Percentiles rank a stretch among this genome's conserved stretches.
These are phyloP conservation scores for Basileuterus tristriatus DNA, from an alignment of 2,797 vertebrate species.

Conservation along the genomic window DNA sequence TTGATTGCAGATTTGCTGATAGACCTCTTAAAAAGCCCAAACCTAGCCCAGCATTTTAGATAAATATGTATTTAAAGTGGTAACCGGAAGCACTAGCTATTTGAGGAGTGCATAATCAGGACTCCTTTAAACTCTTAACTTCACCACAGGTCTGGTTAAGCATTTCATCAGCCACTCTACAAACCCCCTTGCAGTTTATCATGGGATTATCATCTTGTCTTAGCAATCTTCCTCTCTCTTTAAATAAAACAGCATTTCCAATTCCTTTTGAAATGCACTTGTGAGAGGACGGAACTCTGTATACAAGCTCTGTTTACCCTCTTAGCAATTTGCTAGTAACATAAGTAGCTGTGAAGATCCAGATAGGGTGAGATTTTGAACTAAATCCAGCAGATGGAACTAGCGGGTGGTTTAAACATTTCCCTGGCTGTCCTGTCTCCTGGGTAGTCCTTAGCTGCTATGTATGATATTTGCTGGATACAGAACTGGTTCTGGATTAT, in stretches of 20 bases:
- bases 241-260: background rate
- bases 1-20: background rate
- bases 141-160: background rate
- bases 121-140: background rate
- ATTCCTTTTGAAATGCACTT: background rate
- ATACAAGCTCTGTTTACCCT: background rate
- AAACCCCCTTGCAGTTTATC: background rate
- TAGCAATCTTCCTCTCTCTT: background rate
- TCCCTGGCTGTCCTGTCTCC: background rate
- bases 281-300: background rate
- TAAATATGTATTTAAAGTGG: background rate
- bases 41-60: background rate
- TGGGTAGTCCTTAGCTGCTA: background rate
- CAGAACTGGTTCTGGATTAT: background rate
- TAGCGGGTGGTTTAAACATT: background rate
- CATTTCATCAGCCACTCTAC: background rate
- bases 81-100: background rate
- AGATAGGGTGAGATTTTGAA: constrained; percentile 16
- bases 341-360: background rate
- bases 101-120: background rate
- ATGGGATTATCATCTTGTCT: background rate
- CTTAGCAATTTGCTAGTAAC: background rate
- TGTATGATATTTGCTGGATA: background rate
- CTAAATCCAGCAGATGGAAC: constrained; percentile 60
- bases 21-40: background rate